A percentile compares a stretch with the other conserved stretches of the same genome.
These are phyloP conservation scores for Triplophysa siluroides DNA, from an alignment of 2,113 vertebrate species.

Conservation along the genomic window DNA sequence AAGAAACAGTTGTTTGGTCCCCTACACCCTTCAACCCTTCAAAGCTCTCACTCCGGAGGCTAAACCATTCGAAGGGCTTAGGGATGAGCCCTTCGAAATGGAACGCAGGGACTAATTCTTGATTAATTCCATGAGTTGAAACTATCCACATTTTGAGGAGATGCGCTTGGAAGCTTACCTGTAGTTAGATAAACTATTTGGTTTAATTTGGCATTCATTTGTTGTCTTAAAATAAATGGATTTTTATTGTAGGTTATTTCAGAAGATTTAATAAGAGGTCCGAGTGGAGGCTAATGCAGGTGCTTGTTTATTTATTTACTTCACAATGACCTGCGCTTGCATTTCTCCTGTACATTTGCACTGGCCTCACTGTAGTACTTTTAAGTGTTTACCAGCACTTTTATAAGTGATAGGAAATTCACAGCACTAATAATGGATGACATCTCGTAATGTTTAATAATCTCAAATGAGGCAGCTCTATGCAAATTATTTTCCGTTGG, in stretches of 20 bases:
- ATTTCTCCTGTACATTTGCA: not conserved
- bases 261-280: not conserved
- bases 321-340: not conserved
- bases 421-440: constrained; percentile 32
- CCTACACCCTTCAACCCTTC: no score
- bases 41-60: no score
- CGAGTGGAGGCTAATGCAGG: not conserved
- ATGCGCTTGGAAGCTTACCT: no score
- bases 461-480: constrained; percentile 43
- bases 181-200: no score
- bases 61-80: no score
- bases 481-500: constrained; percentile 30
- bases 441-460: constrained; percentile 35
- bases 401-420: not conserved
- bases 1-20: no score
- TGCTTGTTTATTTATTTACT: not conserved
- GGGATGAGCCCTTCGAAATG: no score
- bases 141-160: no score
- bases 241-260: not conserved
- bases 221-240: no score
- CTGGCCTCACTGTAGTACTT: constrained; percentile 1
- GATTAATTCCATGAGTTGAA: no score
- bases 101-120: no score
- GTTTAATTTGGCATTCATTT: no score
- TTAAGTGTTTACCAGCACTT: not conserved